Percentiles rank a stretch among this genome's conserved stretches.
Evolutionary conservation across 1,140 invertebrate genomes (phyloP).

Genomic region (Periplaneta americana): DNA sequence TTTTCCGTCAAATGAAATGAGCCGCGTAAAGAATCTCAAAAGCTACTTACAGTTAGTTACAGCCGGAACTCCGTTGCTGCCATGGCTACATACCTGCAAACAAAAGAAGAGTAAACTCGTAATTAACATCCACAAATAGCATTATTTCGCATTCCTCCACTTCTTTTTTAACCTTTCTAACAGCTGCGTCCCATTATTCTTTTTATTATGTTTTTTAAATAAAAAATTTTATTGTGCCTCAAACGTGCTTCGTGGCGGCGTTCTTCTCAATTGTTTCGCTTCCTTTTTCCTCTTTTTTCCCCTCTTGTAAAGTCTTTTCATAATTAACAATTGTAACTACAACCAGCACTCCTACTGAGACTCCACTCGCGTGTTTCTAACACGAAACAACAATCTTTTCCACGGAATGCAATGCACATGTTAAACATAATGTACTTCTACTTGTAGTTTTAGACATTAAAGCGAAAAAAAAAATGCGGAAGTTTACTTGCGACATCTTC

Average conservation of each 20-base stretch:
- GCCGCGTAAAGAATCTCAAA: background rate
- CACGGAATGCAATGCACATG: no score
- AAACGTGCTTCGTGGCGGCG: background rate
- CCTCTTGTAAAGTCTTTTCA: background rate
- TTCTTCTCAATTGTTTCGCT: no score
- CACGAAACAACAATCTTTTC: no score
- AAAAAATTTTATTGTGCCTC: background rate
- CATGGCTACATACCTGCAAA: background rate
- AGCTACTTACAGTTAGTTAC: background rate
- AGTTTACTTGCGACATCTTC: no score
- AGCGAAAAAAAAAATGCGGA: no score
- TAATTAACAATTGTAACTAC: background rate
- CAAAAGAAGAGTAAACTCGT: background rate
- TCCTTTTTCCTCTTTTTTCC: background rate
- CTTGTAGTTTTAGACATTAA: no score
- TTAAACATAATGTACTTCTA: no score
- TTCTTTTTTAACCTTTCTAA: background rate
- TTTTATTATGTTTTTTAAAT: background rate
- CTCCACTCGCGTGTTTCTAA: no score
- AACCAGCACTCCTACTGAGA: background rate
- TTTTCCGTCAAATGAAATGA: background rate
- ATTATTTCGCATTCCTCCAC: background rate
- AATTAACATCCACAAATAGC: background rate
- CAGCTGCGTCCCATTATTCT: background rate
- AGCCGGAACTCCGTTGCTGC: background rate